Base-by-base conservation (phyloP, 2,797 vertebrate species). In the Rhynchotus rufescens region DNA sequence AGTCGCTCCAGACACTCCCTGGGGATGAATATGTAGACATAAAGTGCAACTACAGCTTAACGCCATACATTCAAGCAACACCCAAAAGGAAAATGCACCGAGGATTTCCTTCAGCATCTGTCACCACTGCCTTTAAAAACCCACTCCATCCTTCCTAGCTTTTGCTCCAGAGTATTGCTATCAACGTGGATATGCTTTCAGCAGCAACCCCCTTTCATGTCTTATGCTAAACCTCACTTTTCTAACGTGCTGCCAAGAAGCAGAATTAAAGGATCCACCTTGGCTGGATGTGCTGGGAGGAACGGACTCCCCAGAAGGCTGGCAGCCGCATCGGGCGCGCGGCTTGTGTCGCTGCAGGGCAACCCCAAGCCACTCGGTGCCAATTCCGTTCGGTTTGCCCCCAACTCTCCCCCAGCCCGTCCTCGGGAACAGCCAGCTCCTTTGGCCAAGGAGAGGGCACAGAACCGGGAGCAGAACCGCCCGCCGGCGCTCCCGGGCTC, bases 201-300 rank as follows among this genome's bases (percentile, higher is more conserved):
- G 38, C 13, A 51, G 21, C 34, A 86, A 87, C 84, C 69, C 49
- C 61, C 66, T 84, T 61, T 80, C 62, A 34, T 22, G 20, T 89
- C 71, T 56, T 23, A 61, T 76, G 80, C 65, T 21, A 42, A 61
- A 92, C 22, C 32, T 26, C 81, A 78, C 34, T 65, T 57, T 56
- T 59, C 81, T 73, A 44, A 94, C 91, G 80, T 66, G 73, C 93
- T 91, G 83, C 54, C 52, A 57, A 68, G 83, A 78, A 75, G 34
- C 38, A 80, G 80, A 79, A 85, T 81, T 60, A 74, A 88, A 84
- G 96, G 73, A 86, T 71, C 95, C 89, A 82, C 95, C 96, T 90
- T 64, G 77, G 90, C 84, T 83, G 64, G 49, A 20, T 62, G n/a
- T 79, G 66, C 59, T 38, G 44, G 83, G 60, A 85, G 89, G 95